These are phyloP conservation scores for Tetranychus piercei DNA, from an alignment of 2,888 invertebrate species.

Conservation along the genomic window DNA sequence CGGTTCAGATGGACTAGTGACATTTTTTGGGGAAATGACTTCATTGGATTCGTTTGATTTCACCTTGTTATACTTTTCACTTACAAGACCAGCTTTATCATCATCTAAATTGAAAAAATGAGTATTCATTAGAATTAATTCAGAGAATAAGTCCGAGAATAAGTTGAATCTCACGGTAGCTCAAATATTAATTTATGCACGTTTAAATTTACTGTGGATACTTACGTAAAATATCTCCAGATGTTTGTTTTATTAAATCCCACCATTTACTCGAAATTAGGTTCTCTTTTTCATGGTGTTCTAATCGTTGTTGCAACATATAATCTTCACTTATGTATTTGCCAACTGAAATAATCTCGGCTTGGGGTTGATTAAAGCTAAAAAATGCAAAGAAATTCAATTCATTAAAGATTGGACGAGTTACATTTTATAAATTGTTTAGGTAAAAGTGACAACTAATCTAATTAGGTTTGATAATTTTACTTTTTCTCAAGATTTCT, in stretches of 20 bases:
- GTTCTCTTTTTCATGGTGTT: slow-evolving; percentile 28
- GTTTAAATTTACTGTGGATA: background rate
- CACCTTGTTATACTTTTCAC: too few species aligned
- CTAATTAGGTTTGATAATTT: background rate
- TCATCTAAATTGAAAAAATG: too few species aligned
- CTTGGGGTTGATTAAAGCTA: background rate
- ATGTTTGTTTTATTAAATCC: slow-evolving; percentile 22
- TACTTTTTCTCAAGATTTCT: slow-evolving; percentile 6
- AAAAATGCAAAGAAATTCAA: background rate
- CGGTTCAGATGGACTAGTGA: background rate
- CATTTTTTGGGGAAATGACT: too few species aligned
- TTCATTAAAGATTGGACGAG: background rate
- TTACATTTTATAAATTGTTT: too few species aligned
- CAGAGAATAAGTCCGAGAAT: too few species aligned
- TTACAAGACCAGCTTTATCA: too few species aligned
- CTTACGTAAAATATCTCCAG: background rate
- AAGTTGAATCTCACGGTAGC: too few species aligned
- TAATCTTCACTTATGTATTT: slow-evolving; percentile 25
- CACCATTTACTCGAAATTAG: slow-evolving; percentile 27
- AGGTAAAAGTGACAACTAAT: background rate
- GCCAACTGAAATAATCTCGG: slow-evolving; percentile 28
- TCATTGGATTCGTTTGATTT: too few species aligned
- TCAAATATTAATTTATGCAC: too few species aligned
- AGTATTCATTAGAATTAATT: too few species aligned
- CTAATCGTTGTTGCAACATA: slow-evolving; percentile 32